A percentile compares a stretch with the other conserved stretches of the same genome.
Conservation (phyloP, 1,140 invertebrate species). For the Orchesella cincta region DNA sequence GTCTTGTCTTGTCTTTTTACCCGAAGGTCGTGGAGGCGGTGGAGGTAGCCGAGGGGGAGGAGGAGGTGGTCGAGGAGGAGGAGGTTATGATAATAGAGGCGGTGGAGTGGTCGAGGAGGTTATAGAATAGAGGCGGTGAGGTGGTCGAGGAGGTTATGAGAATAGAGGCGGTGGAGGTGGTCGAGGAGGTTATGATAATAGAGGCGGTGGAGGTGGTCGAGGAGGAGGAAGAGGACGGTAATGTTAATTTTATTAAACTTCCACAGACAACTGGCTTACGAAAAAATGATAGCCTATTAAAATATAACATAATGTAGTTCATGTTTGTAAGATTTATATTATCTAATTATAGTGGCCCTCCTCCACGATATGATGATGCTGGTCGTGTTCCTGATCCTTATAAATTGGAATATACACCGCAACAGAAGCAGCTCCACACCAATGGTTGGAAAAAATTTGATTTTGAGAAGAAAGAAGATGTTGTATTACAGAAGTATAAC, state of each 20-base stretch:
- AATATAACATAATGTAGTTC: too few relatives aligned
- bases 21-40: too few relatives aligned
- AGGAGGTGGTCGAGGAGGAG: neutral
- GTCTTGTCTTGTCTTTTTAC: too few relatives aligned
- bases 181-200: neutral
- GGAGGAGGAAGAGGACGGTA: neutral
- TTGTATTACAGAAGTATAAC: neutral
- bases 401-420: neutral
- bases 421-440: neutral
- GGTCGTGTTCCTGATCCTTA: neutral
- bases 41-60: neutral
- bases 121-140: neutral
- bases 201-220: neutral
- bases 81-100: neutral
- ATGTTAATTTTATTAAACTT: too few relatives aligned
- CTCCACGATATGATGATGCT: neutral
- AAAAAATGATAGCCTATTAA: too few relatives aligned
- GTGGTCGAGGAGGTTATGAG: neutral
- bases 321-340: too few relatives aligned
- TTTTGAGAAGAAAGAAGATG: neutral
- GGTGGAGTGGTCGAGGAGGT: neutral
- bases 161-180: neutral
- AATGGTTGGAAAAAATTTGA: neutral
- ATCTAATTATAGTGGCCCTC: neutral
- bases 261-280: too few relatives aligned